Conservation (phyloP, 2,888 invertebrate genomes). For the Octonoba sinensis region DNA sequence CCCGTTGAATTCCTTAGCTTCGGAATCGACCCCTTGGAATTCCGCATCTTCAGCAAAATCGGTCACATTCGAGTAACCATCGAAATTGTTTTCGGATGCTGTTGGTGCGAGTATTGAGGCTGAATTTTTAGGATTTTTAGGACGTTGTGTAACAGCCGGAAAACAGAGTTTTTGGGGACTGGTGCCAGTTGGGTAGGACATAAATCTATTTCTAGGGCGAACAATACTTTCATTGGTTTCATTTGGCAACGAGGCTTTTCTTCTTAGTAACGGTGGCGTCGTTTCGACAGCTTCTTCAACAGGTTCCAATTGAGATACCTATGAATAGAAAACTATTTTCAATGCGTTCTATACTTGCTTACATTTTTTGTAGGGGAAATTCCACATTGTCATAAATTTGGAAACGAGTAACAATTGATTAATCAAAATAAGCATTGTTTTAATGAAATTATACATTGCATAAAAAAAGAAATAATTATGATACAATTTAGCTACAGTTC, state of each 20-base stretch:
- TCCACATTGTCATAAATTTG: no score
- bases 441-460: no score
- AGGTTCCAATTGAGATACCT: constrained; percentile 41
- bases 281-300: constrained; percentile 39
- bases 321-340: not conserved
- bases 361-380: no score
- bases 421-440: no score
- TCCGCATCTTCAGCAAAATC: constrained; percentile 60
- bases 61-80: not conserved
- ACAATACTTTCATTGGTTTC: not conserved
- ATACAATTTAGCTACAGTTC: no score
- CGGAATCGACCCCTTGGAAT: constrained; percentile 62
- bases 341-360: no score
- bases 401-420: no score
- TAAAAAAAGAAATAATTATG: no score
- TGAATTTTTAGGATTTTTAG: not conserved
- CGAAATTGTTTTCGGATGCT: not conserved
- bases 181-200: constrained; percentile 20
- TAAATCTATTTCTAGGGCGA: constrained; percentile 17
- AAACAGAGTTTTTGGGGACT: not conserved
- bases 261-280: not conserved
- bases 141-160: not conserved
- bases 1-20: constrained; percentile 78
- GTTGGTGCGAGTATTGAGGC: not conserved
- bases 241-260: constrained; percentile 33